Evolutionary conservation across 2,888 invertebrate genomes (phyloP), one percentile per base, ranked within the genome.

Genomic region (Nineta flava): DNA sequence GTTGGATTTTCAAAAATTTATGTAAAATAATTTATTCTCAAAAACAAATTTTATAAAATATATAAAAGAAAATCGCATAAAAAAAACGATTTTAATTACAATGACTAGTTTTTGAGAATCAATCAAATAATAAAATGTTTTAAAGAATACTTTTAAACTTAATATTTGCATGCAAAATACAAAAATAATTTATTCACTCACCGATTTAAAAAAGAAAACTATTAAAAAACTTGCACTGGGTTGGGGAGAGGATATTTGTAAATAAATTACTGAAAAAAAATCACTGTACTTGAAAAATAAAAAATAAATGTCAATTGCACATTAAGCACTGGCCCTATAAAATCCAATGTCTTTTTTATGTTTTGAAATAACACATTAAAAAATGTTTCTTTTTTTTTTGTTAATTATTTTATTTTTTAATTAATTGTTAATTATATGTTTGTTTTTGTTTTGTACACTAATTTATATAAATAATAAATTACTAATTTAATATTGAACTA

Each of bases 391-490:
- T 49, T 15, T n/a, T n/a, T 48, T 26, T 15, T 15, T 43, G 9
- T 49, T 45, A 41, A 6, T 34, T 52, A 49, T 50, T 38, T 47
- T 50, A 9, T 31, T n/a, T n/a, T n/a, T n/a, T 9, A 19, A 44
- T 48, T 44, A 42, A 45, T 50, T 40, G 50, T 46, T 46, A 43
- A 50, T 49, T 52, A 42, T n/a, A 16, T 51, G 38, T 38, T 34
- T 19, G 26, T 44, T 48, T 51, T 45, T 49, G 43, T 48, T 53
- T 51, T 52, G 47, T 21, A 48, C 46, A 42, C 35, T 40, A 48
- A 49, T 35, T 17, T 7, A 51, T 38, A 38, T 38, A 38, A 38
- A 38, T 38, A 38, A 38, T 38, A 38, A 38, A 38, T 38, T 38
- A 38, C n/a, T 38, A 38, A 38, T 38, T 38, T 13, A 38, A 38